These are phyloP conservation scores for Scatophagus argus DNA, from an alignment of 2,113 vertebrate genomes.

Conservation along the genomic window DNA sequence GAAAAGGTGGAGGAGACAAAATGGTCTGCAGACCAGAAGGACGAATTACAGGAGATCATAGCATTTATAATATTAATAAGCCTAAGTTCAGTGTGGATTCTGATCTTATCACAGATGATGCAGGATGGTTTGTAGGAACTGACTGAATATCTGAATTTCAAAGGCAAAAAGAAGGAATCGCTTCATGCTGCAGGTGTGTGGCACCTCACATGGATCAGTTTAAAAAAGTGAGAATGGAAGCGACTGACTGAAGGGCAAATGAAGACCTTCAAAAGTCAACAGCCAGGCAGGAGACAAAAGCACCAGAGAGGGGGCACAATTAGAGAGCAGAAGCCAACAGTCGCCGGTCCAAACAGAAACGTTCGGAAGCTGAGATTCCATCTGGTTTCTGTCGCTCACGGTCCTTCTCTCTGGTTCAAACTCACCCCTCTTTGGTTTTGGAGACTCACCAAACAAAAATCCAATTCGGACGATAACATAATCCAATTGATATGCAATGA, in stretches of 20 bases:
- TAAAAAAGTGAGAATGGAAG: conserved; percentile 28
- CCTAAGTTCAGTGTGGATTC: no score
- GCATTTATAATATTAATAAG: no score
- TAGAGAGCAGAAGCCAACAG: conserved; percentile 32
- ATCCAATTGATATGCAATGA: conserved; percentile 32
- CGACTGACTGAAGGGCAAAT: conserved; percentile 26
- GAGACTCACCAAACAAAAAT: conserved; percentile 45
- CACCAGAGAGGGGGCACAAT: conserved; percentile 15
- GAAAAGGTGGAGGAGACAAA: no score
- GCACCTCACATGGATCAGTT: no score
- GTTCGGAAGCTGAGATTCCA: conserved; percentile 11
- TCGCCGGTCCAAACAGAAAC: conserved; percentile 11
- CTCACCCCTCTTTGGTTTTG: conserved; percentile 7
- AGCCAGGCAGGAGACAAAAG: conserved; percentile 41
- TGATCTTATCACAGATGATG: no score
- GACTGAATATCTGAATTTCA: background rate
- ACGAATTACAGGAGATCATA: no score
- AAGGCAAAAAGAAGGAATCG: background rate
- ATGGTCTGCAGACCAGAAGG: no score
- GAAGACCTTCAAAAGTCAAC: conserved; percentile 44
- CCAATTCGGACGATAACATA: conserved; percentile 36
- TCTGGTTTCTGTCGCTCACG: background rate
- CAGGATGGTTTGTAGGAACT: no score
- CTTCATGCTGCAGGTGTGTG: no score
- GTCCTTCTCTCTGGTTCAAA: background rate